Evolutionary conservation across 2,113 vertebrate genomes (phyloP), one percentile per base, ranked within the genome.

Genomic region (Rhizomys pruinosus): DNA sequence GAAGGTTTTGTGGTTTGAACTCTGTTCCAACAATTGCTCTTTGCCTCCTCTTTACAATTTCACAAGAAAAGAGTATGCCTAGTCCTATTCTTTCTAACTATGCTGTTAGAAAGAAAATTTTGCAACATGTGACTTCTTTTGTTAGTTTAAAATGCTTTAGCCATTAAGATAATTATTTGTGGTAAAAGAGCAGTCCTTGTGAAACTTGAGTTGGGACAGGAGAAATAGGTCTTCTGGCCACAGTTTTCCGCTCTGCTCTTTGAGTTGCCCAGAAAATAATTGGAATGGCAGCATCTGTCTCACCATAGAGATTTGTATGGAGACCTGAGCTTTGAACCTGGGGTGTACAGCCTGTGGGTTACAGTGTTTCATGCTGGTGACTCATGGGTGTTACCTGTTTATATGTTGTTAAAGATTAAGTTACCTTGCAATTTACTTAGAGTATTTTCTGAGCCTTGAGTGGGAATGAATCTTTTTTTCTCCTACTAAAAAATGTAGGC

Each of bases 71-170:
- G 77, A 78, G 59, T 47, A 2, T 0, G 7, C 17, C 95, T 87
- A 95, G n/a, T 97, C 57, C 96, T 72, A 97, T n/a, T n/a, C n/a
- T n/a, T n/a, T n/a, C n/a, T n/a, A n/a, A n/a, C n/a, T n/a, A n/a
- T n/a, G 78, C 95, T n/a, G 92, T 97, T 94, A 92, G 95, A 89
- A 97, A 96, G 93, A 89, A 66, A 73, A 39, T 94, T 97, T 95
- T 1, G 76, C 89, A 96, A 44, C 71, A 34, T 74, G 2, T 73
- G 63, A 39, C 27, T 95, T 86, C 78, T 72, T 84, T 25, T 11
- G 39, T 47, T 34, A 86, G 20, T 16, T 95, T 74, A 57, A 78
- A 77, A 68, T 74, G 87, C 71, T 87, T 87, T 42, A 29, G 32
- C 23, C 17, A 23, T 90, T 90, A 63, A 84, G 81, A 69, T 89